Base-by-base conservation (phyloP, 2,888 invertebrate genomes). In the Phengaris arion region DNA sequence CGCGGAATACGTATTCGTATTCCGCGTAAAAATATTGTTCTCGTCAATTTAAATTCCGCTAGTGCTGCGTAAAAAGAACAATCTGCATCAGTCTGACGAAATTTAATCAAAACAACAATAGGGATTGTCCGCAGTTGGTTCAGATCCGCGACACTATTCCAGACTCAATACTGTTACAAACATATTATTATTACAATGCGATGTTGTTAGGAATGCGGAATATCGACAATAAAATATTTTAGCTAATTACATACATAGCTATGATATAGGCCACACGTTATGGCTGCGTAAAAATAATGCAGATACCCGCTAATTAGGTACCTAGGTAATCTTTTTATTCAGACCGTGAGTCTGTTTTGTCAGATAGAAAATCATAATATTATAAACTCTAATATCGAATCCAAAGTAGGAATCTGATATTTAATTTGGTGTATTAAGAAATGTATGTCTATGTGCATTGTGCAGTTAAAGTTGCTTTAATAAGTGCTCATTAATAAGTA, bases 101-200 rank as follows among this genome's bases (percentile, higher is more conserved):
- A 91, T 91, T 91, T 91, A 91, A 91, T 91, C 91, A 91, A 91
- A 91, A 88, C 89, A 91, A 90, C 90, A 90, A 90, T 88, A 87
- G 86, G 85, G 82, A 85, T 85, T 86, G 87, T 85, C 85, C 84
- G 82, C 81, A 46, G 54, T 75, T 79, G 79, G 80, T 82, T 81
- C 81, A 78, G 78, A 78, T 77, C 79, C 52, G 77, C 55, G 73
- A 81, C 74, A 79, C 77, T 88, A 86, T 88, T 88, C 85, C 84
- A 83, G 76, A 77, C 75, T 75, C 74, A 57, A 75, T 45, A 52
- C 52, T 1, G 35, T 64, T 64, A 64, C 35, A 35, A 35, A 2
- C 35, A 35, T 35, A 35, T 35, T 64, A 64, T 35, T 35, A 35
- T 35, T 64, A 64, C 64, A 64, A 64, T 45, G 35, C 12, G 10